These are phyloP conservation scores for Pristionchus maxplancki DNA, from an alignment of 2,888 invertebrate species.

Conservation along the genomic window DNA sequence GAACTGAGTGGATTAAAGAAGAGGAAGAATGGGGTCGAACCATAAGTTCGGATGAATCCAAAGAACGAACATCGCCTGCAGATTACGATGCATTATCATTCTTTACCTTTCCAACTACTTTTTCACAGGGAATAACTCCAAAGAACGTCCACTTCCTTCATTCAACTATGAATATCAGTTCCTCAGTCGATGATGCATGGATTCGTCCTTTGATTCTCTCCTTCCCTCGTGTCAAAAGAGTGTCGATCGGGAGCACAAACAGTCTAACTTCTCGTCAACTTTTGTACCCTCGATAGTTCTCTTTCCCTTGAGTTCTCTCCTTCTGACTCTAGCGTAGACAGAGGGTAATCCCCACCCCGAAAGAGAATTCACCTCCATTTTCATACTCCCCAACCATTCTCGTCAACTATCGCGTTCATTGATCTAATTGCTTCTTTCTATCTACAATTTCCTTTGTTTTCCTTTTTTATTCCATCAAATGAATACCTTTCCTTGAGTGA, in stretches of 20 bases:
- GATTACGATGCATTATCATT: no score
- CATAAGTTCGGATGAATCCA: no score
- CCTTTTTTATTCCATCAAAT: background rate
- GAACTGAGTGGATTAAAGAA: background rate
- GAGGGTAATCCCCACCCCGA: slow-evolving; percentile 8
- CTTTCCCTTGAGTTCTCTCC: background rate
- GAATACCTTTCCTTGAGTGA: background rate
- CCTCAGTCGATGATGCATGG: background rate
- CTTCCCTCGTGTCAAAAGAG: slow-evolving; percentile 7
- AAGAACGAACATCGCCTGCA: no score
- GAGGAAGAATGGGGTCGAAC: background rate
- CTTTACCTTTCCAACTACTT: no score
- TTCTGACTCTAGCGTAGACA: slow-evolving; percentile 21
- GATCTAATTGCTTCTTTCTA: background rate
- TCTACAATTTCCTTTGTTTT: background rate
- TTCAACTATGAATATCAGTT: background rate
- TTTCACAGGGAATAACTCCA: background rate
- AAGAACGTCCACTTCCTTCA: background rate
- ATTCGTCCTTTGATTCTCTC: background rate
- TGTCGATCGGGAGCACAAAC: slow-evolving; percentile 22
- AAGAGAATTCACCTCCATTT: slow-evolving; percentile 24
- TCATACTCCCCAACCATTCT: background rate
- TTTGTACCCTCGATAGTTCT: slow-evolving; percentile 8
- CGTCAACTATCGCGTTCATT: background rate
- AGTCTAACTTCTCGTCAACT: slow-evolving; percentile 26